Evolutionary conservation across 1,140 invertebrate species (phyloP), one percentile per base, ranked within the genome.

Genomic region (Drosophila chauvacae): DNA sequence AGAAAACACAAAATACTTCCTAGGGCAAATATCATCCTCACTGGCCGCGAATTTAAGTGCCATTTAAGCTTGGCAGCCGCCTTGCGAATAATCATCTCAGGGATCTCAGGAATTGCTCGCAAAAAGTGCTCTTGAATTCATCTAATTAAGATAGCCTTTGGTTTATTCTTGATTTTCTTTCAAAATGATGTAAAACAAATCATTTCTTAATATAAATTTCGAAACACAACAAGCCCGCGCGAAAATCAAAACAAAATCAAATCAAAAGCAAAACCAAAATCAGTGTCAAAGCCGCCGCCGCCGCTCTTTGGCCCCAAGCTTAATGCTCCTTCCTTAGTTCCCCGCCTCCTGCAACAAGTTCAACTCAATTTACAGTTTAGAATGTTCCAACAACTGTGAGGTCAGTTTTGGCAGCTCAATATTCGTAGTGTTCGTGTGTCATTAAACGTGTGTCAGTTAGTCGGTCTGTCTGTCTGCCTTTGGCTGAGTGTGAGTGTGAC

Each of bases 381-480:
- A 59, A 71, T 72, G 70, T 37, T 72, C 18, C 55, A 59, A 69
- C 64, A 69, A 71, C 55, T 53, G 53, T 79, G 44, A 75, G 78
- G 63, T 81, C 78, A 80, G 28, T 81, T 81, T 81, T 60, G 59
- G 72, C 78, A 71, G 42, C 55, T 62, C 57, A 33, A 56, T 39
- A 56, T 39, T 56, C 9, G 33, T 20, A 37, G 35, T 44, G 60
- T 61, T 44, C n/a, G 60, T 66, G 11, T 53, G 50, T 37, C 33
- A 47, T 55, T 60, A 42, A 37, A 10, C 51, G 51, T 55, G 50
- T 37, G 51, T 35, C 50, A 20, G 50, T 50, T 28, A 23, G 45
- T 50, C 47, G 9, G 47, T 30, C 26, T 50, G 33, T 16, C 39
- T 41, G 50, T 18, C 30, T 53, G 50, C 50, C n/a, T 53, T 53